Evolutionary conservation across 2,888 invertebrate genomes (phyloP).

Genomic region (Diaphora mendica): DNA sequence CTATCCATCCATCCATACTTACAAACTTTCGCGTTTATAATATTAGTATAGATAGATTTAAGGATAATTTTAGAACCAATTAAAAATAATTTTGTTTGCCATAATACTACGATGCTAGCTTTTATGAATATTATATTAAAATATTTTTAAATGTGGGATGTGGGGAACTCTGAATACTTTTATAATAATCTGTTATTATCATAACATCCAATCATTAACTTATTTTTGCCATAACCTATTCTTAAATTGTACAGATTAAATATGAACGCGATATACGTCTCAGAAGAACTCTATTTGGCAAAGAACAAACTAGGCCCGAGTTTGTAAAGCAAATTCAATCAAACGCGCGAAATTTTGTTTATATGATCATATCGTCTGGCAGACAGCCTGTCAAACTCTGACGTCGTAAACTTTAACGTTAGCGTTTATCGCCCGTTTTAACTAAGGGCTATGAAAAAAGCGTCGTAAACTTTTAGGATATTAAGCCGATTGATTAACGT

Average conservation of each 20-base stretch:
- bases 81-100: no score
- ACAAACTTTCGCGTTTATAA: no score
- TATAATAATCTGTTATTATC: neutral
- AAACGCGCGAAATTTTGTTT: conserved; percentile 51
- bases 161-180: neutral
- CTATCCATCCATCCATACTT: no score
- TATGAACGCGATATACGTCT: neutral
- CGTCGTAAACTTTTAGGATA: conserved; percentile 26
- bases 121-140: neutral
- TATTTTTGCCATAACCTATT: neutral
- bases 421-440: conserved; percentile 67
- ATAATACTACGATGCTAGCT: neutral
- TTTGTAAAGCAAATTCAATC: conserved; percentile 51
- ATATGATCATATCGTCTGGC: conserved; percentile 55
- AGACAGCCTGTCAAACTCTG: conserved; percentile 68
- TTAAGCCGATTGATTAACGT: conserved; percentile 11
- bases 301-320: conserved; percentile 6
- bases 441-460: conserved; percentile 49
- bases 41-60: no score
- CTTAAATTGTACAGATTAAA: neutral
- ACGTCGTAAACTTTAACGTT: conserved; percentile 73
- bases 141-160: neutral
- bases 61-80: no score
- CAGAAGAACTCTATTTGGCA: neutral
- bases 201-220: neutral